A percentile compares a stretch with the other conserved stretches of the same genome.
Conservation (phyloP, 2,888 invertebrate species). For the Leptopterna dolabrata region DNA sequence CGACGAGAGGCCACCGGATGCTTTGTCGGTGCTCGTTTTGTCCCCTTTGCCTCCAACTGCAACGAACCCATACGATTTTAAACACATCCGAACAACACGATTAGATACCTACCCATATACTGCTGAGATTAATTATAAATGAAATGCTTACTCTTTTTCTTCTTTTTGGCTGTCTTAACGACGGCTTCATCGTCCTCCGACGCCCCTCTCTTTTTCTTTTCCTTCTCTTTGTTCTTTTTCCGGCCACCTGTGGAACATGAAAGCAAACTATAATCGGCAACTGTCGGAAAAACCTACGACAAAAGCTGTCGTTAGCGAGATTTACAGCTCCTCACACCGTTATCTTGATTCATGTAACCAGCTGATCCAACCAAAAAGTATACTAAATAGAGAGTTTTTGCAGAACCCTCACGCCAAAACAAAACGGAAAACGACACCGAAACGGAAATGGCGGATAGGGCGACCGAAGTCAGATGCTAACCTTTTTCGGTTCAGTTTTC, state of each 20-base stretch:
- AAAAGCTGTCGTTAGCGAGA: too few species aligned
- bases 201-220: slow-evolving; percentile 72
- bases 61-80: slow-evolving; percentile 38
- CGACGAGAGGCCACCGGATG: slow-evolving; percentile 65
- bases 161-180: slow-evolving; percentile 70
- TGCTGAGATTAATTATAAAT: too few species aligned
- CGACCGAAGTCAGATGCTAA: too few species aligned
- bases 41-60: slow-evolving; percentile 64
- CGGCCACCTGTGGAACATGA: slow-evolving; percentile 72
- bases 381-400: too few species aligned
- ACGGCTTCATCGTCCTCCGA: slow-evolving; percentile 70
- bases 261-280: not conserved
- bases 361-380: too few species aligned
- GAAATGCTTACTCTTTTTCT: slow-evolving; percentile 69
- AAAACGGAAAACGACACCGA: too few species aligned
- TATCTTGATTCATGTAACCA: too few species aligned
- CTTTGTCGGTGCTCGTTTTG: slow-evolving; percentile 64
- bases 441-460: too few species aligned
- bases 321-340: too few species aligned
- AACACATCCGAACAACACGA: not conserved
- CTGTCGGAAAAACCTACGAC: not conserved
- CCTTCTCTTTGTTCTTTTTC: slow-evolving; percentile 77
- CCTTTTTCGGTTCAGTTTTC: too few species aligned
- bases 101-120: too few species aligned
- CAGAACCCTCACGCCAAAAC: too few species aligned